A percentile compares a stretch with the other conserved stretches of the same genome.
phyloP scores from a whole-genome alignment of 1,140 invertebrate genomes.

The Drosophila ambigua region DNA sequence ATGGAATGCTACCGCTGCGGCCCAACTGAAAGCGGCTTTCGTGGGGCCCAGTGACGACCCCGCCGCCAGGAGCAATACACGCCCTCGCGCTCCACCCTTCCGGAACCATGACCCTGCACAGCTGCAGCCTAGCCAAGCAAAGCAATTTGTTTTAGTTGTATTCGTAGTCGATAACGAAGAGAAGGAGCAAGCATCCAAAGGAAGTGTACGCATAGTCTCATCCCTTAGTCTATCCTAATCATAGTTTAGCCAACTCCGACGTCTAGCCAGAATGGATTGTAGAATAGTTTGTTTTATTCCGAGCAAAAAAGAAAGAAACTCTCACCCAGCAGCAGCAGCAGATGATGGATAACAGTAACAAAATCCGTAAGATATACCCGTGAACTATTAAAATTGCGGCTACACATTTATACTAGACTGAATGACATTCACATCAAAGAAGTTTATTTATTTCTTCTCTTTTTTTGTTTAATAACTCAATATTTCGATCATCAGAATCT shows the following conservation, averaged over 20 bases:
- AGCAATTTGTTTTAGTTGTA: constrained; percentile 69
- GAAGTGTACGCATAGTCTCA: constrained; percentile 62
- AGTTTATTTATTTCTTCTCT: not conserved
- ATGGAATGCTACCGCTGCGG: constrained; percentile 74
- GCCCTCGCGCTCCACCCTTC: constrained; percentile 63
- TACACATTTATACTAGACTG: constrained; percentile 1
- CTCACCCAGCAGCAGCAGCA: constrained; percentile 51
- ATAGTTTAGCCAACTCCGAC: constrained; percentile 21
- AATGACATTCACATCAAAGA: not conserved
- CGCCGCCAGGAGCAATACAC: constrained; percentile 58
- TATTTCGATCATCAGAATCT: constrained; percentile 3
- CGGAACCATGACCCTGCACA: constrained; percentile 74
- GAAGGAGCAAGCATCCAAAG: constrained; percentile 62
- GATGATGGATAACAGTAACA: constrained; percentile 13
- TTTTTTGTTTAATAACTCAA: not conserved
- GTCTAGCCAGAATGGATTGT: constrained; percentile 9
- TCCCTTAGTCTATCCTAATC: constrained; percentile 54
- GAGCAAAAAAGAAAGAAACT: constrained; percentile 55
- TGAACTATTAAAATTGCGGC: not conserved
- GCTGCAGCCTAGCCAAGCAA: constrained; percentile 76
- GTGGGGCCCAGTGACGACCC: constrained; percentile 69
- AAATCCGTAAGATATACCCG: constrained; percentile 19
- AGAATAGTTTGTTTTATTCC: constrained; percentile 72
- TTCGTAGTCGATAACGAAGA: constrained; percentile 13
- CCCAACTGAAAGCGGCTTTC: constrained; percentile 81